Evolutionary conservation across 1,140 invertebrate species (phyloP).

Genomic region (Lepidurus arcticus): DNA sequence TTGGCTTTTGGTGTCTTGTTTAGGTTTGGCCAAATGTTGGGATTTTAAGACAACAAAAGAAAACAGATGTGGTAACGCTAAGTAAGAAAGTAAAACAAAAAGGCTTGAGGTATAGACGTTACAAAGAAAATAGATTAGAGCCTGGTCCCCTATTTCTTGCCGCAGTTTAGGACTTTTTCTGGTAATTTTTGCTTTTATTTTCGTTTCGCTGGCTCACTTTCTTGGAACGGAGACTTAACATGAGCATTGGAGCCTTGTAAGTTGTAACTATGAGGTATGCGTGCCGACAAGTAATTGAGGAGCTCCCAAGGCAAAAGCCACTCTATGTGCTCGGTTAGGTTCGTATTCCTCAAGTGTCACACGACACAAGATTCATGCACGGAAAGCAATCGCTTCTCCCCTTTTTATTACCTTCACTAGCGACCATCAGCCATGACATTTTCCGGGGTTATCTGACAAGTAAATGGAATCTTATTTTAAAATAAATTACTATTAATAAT

Average conservation of each 20-base stretch:
- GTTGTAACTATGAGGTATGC: background rate
- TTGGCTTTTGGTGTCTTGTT: background rate
- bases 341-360: conserved; percentile 15
- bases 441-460: background rate
- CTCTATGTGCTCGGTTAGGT: background rate
- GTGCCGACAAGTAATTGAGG: conserved; percentile 6
- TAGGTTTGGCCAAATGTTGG: background rate
- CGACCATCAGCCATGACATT: background rate
- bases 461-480: background rate
- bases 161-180: too few relatives aligned
- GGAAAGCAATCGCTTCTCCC: background rate
- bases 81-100: background rate
- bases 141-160: too few relatives aligned
- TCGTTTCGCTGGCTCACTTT: background rate
- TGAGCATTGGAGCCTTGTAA: background rate
- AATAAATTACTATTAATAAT: background rate
- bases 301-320: conserved; percentile 18
- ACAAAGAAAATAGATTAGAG: background rate
- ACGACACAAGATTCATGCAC: conserved; percentile 13
- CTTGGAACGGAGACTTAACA: background rate
- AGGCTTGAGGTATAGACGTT: background rate
- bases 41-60: background rate
- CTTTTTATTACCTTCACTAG: conserved; percentile 3
- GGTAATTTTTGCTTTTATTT: background rate
- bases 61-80: background rate